These are phyloP conservation scores for Ornithorhynchus anatinus DNA, from an alignment of 2,113 vertebrate species.

Conservation along the genomic window DNA sequence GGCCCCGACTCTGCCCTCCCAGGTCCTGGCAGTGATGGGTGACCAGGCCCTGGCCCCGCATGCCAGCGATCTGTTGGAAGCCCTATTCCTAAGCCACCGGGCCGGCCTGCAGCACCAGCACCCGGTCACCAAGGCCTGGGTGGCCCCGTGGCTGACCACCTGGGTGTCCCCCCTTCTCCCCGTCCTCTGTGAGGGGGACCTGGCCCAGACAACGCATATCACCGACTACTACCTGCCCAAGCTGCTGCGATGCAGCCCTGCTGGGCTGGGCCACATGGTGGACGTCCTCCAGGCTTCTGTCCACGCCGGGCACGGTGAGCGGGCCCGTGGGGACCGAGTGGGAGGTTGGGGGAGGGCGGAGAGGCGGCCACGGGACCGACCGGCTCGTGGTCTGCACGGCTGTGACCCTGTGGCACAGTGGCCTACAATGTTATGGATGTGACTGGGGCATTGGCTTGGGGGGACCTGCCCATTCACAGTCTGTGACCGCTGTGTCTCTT, in stretches of 20 bases:
- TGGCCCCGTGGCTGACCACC: constrained; percentile 82
- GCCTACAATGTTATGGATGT: no score
- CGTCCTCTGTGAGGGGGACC: constrained; percentile 81
- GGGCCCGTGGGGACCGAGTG: no score
- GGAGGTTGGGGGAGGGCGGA: no score
- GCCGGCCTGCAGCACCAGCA: constrained; percentile 64
- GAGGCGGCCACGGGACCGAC: no score
- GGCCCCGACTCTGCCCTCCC: constrained; percentile 78
- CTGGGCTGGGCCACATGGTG: constrained; percentile 89
- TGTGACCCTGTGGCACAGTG: no score
- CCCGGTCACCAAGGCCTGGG: constrained; percentile 67
- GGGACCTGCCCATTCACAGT: no score
- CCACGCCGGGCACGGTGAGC: no score
- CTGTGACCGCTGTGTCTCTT: no score
- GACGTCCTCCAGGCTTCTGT: constrained; percentile 81
- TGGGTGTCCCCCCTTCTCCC: constrained; percentile 90
- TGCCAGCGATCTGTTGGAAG: constrained; percentile 90
- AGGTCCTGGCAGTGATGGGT: constrained; percentile 84
- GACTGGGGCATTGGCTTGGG: no score
- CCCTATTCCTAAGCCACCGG: constrained; percentile 90
- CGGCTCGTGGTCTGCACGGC: no score
- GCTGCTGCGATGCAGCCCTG: constrained; percentile 85
- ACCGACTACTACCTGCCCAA: constrained; percentile 94
- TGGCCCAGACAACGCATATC: constrained; percentile 88
- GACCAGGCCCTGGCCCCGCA: constrained; percentile 92